Base-by-base conservation (phyloP, 2,113 vertebrate genomes). In the Hucho hucho region DNA sequence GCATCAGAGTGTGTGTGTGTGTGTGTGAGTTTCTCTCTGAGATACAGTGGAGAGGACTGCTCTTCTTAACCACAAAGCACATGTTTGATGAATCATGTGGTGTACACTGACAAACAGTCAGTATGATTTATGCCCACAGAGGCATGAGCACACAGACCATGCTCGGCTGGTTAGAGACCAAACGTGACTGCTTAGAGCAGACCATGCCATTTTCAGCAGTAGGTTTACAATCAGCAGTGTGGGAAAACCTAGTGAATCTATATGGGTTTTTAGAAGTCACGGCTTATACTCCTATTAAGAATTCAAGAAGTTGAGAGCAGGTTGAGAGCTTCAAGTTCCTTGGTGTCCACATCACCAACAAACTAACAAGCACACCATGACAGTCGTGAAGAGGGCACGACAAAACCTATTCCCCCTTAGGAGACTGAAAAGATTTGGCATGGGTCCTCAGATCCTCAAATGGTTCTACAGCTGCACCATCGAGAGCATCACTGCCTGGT, bases 41-140 rank as follows among this genome's bases (percentile, higher is more conserved):
- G 9, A 43, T 43, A 43, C 37, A 43, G 37, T 43, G 37, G 37
- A 43, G 37, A 12, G 37, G 56, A 53, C 47, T 61, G 43, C 20
- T 59, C 16, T 73, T 6, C 22, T 66, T 6, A 69, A 79, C 76
- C 75, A 67, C 71, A 71, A 81, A 81, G 56, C 80, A 69, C 70
- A 64, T 61, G 14, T 64, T 12, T 75, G 64, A 77, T 81, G 53
- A 64, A 73, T 56, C 72, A 67, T 25, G 5, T 61, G 49, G n/a
- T 22, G 6, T 22, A 32, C 59, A 29, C 59, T 53, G 37, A 58
- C 43, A 71, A 58, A 47, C 75, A 66, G 18, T 12, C 9, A 13
- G 3, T 67, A 47, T 72, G 75, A 77, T 72, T 77, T 77, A 37
- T 32, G 56, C 69, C 69, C 37, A 9, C 37, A 43, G 11, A 43